phyloP scores from a whole-genome alignment of 2,888 invertebrate species.

The Luffia ferchaultella region DNA sequence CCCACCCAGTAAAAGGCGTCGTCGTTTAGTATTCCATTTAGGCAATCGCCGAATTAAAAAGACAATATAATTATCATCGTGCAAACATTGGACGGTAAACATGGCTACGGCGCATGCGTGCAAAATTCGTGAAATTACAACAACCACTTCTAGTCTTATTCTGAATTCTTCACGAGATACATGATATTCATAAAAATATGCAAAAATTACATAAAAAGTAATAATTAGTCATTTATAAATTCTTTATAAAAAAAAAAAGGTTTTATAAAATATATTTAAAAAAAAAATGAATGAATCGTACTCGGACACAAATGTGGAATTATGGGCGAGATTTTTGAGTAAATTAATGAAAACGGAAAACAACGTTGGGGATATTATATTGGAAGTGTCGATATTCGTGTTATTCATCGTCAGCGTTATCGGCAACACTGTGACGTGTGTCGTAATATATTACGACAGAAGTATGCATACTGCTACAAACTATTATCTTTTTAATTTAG shows the following conservation, averaged over 20 bases:
- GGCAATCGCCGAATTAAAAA: too few species aligned
- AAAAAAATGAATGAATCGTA: not conserved
- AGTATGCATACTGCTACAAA: conserved; percentile 49
- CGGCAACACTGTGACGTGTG: conserved; percentile 44
- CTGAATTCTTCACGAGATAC: too few species aligned
- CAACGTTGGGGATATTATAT: not conserved
- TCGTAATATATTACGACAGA: conserved; percentile 42
- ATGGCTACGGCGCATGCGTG: conserved; percentile 23
- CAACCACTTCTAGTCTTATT: not conserved
- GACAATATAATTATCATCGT: too few species aligned
- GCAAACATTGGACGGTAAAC: conserved; percentile 22
- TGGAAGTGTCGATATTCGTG: not conserved
- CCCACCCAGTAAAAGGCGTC: too few species aligned
- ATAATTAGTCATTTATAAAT: too few species aligned
- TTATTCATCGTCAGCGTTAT: conserved; percentile 30
- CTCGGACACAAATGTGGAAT: not conserved
- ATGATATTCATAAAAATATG: too few species aligned
- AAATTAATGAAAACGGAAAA: not conserved
- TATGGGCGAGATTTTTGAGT: not conserved
- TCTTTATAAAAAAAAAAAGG: too few species aligned
- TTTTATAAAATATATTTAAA: too few species aligned
- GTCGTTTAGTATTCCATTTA: too few species aligned
- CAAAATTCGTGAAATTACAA: not conserved
- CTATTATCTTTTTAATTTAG: conserved; percentile 44
- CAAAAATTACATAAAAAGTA: too few species aligned